Conservation (phyloP, 1,140 invertebrate genomes). For the Halyomorpha halys region DNA sequence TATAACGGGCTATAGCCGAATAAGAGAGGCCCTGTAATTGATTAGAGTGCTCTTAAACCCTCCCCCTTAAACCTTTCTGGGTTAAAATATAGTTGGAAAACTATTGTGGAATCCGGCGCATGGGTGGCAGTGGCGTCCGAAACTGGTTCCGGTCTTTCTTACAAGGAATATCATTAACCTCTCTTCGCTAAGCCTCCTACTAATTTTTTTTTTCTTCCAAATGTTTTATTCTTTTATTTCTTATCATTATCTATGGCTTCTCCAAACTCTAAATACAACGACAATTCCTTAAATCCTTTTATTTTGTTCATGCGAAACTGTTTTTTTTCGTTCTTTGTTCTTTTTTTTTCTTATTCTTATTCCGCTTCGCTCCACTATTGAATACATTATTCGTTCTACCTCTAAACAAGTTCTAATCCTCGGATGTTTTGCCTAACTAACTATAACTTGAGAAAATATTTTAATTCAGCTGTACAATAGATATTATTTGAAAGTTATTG, state of each 20-base stretch:
- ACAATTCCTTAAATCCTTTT: slow-evolving; percentile 1
- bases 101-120: slow-evolving; percentile 9
- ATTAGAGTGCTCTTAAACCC: not conserved
- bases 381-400: too few species aligned
- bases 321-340: too few species aligned
- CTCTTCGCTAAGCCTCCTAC: slow-evolving; percentile 9
- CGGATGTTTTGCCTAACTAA: too few species aligned
- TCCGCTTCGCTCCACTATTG: too few species aligned
- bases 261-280: not conserved
- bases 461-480: too few species aligned
- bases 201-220: slow-evolving; percentile 1
- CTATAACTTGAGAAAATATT: too few species aligned
- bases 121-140: not conserved
- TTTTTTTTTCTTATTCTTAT: too few species aligned
- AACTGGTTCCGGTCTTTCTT: slow-evolving; percentile 1
- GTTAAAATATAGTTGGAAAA: slow-evolving; percentile 5
- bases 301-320: not conserved
- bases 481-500: too few species aligned
- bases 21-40: not conserved
- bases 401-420: too few species aligned
- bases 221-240: not conserved
- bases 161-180: slow-evolving; percentile 9
- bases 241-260: slow-evolving; percentile 4
- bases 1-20: slow-evolving; percentile 6
- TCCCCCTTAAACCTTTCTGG: not conserved